Base-by-base conservation (phyloP, 1,140 invertebrate genomes). In the Ips typographus region DNA sequence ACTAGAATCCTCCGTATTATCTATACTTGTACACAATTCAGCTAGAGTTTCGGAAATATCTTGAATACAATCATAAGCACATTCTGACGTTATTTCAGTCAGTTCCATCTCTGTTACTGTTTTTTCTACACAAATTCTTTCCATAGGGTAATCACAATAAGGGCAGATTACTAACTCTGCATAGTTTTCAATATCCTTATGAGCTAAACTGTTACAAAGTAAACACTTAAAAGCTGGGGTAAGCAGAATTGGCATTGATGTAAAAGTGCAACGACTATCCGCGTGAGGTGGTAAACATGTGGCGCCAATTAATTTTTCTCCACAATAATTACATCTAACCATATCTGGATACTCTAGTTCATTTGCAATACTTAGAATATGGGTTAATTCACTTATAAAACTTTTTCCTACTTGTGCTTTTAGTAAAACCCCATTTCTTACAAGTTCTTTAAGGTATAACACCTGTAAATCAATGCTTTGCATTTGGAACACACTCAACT, bases 91-190 rank as follows among this genome's bases (percentile, higher is more conserved):
- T 1, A 64, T 51, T 4, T 56, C 51, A 39, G 69, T 63, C 40
- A 68, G 59, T 61, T 56, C 56, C 44, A 58, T 49, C 1, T 56
- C 49, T 8, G 47, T 47, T 41, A 68, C 70, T 2, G 65, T 36
- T 49, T 38, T 55, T 2, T 67, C 59, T 6, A 47, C 61, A 59
- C 49, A 65, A 37, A 73, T 59, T 59, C 65, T 67, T 51, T 71
- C 61, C 74, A 79, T 74, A 6, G 71, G 72, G 40, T 76, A 66
- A 65, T 79, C 76, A 70, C 77, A 79, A 67, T 74, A 79, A 8
- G 72, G 72, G 66, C 77, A 78, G 38, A 68, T 65, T n/a, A 77
- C 58, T 4, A 39, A 22, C 7, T 62, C 60, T 39, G 65, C 53
- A 56, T 76, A 74, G n/a, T 72, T 71, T 53, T 52, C 65, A 5